Evolutionary conservation across 2,113 vertebrate genomes (phyloP), one percentile per base, ranked within the genome.

Genomic region (Artemisiospiza belli): DNA sequence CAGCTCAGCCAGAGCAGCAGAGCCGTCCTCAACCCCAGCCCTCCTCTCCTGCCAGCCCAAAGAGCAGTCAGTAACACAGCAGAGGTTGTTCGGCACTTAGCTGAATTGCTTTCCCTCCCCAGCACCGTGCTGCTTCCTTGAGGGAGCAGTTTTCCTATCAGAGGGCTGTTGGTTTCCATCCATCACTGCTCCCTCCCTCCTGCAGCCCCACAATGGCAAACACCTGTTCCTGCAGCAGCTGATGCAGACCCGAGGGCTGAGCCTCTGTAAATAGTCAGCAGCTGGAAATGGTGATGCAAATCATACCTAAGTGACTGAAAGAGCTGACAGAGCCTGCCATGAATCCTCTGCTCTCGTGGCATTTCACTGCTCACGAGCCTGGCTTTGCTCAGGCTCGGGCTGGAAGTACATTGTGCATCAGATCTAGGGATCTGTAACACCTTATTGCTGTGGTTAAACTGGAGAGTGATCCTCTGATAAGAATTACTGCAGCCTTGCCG

Each of bases 221-320:
- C 91, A 92, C 92, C 96, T 95, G 94, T 89, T 94, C 95, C 5
- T 30, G 12, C 41, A 91, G 93, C 94, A 96, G 96, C 95, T 96
- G 95, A 91, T 20, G 88, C 30, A 89, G 76, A 46, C 33, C 14
- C 39, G 17, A 64, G 78, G 35, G 77, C 86, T 70, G 78, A 75
- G 87, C 94, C 70, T 83, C 62, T 93, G 91, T 39, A 69, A 93
- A 63, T 31, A 79, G 37, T 67, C 81, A 82, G 89, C 89, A 91
- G 95, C 95, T 93, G 80, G 54, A 94, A 85, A 55, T 16, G 62
- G 44, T 62, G 67, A 25, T 73, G 83, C 74, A 90, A 92, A 95
- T 94, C 94, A 64, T 51, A 46, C 78, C 82, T 63, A 67, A 85
- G 47, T 35, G 66, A 74, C 6, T 58, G 91, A 33, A 39, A 73